Evolutionary conservation across 2,113 vertebrate species (phyloP), one percentile per base, ranked within the genome.

Genomic region (Atractosteus spatula): DNA sequence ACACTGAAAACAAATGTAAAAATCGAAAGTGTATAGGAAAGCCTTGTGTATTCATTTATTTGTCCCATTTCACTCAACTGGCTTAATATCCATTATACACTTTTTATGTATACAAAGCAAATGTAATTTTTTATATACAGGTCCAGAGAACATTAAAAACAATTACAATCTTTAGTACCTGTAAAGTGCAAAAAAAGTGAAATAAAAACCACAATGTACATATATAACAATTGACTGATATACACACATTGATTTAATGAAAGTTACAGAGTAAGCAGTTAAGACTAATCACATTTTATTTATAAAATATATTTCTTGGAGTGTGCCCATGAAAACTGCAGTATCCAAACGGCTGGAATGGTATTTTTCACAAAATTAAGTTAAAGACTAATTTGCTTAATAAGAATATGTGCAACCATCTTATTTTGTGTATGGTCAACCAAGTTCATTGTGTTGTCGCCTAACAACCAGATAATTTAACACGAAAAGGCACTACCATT

Each of bases 131-230:
- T 87, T 94, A 96, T 94, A 87, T 94, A 93, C 88, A 92, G 90
- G 91, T 88, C 88, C 91, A 88, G 83, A 89, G 91, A 88, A 91
- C 87, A 93, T 86, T 92, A 94, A 92, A 94, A 94, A 95, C 94
- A 78, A 84, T 93, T 94, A 96, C 91, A 94, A 95, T 93, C 89
- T 86, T 71, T 88, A 93, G 91, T 93, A 91, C 92, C 92, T 92
- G 92, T 91, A 94, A 97, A 96, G 96, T 97, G 95, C 95, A 96
- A 95, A 96, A 89, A 70, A 83, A 86, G 86, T 79, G 81, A 89
- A 92, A 91, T 94, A 89, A 90, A 89, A 93, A 86, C 88, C 92
- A 94, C 92, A 93, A 94, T 97, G 93, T 97, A 98, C 94, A 98
- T 91, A 92, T 85, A 94, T 93, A 92, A 91, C 92, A 92, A 94